Base-by-base conservation (phyloP, 1,140 invertebrate genomes). In the Drosophila auraria region DNA sequence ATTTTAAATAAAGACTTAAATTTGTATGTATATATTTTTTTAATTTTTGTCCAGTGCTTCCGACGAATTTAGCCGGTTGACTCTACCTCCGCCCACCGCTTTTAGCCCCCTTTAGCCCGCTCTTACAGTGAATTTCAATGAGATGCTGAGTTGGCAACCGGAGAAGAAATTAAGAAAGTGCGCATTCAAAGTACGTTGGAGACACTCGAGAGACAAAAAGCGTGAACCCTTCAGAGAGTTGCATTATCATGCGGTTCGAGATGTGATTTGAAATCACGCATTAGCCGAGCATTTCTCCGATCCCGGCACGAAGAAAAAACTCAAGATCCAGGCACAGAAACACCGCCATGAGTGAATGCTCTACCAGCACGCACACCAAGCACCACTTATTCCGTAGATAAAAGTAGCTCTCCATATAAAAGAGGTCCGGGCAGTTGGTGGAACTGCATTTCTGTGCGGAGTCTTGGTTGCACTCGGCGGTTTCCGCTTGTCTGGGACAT, bases 181-280 rank as follows among this genome's bases (percentile, higher is more conserved):
- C 36, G 45, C 70, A 72, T 20, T 58, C 82, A 71, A 77, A 86
- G 64, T 72, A 47, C 66, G 51, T 63, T 25, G 36, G 30, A 68
- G 68, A 38, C 66, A 70, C 82, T 84, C 70, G 63, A 78, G 47
- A 51, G 42, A 72, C 47, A 73, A 77, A 74, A 64, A 81, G 75
- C 68, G 82, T 86, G 65, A 78, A 53, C 78, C 73, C 63, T 78
- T 73, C 63, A 78, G 9, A 12, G 17, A 64, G 51, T 49, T 86
- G 82, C 82, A 86, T 61, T 75, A 86, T 86, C 82, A 86, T 86
- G 42, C 27, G 49, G 14, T 62, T 78, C 63, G 44, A 64, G 38
- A 64, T 58, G 68, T 49, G 64, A 70, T 57, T 70, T 17, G 23
- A 82, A 70, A 78, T 79, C 80, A 83, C 76, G 73, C 82, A 78